A percentile compares a stretch with the other conserved stretches of the same genome.
Conservation (phyloP, 2,888 invertebrate genomes). For the Ochropacha duplaris region DNA sequence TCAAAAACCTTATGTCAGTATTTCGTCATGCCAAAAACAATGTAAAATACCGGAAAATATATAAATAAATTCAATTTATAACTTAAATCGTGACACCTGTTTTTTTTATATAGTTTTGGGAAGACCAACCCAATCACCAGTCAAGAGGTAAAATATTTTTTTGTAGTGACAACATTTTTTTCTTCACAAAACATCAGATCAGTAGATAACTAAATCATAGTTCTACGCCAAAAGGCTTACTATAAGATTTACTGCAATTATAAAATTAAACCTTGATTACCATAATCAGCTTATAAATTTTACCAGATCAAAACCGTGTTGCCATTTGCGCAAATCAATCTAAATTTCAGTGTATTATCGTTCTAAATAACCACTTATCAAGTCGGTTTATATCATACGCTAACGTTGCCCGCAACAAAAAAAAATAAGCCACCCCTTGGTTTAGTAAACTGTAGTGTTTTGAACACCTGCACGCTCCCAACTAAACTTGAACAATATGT, state of each 20-base stretch:
- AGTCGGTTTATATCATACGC: slow-evolving; percentile 71
- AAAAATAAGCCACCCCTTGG: slow-evolving; percentile 61
- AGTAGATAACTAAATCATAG: no score
- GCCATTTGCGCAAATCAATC: slow-evolving; percentile 50
- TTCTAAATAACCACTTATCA: slow-evolving; percentile 74
- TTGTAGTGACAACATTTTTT: neutral
- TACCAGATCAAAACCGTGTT: slow-evolving; percentile 25
- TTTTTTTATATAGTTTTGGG: no score
- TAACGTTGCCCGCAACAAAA: slow-evolving; percentile 63
- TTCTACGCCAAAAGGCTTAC: no score
- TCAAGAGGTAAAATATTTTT: no score
- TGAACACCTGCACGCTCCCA: slow-evolving; percentile 77
- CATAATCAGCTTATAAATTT: slow-evolving; percentile 37
- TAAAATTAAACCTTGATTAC: no score
- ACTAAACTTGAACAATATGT: slow-evolving; percentile 64
- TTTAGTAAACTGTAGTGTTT: slow-evolving; percentile 35
- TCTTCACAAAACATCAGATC: no score
- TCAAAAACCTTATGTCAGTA: slow-evolving; percentile 61
- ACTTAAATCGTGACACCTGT: no score
- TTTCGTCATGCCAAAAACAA: slow-evolving; percentile 13
- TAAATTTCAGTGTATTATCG: slow-evolving; percentile 51
- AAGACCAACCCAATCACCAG: no score
- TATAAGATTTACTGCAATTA: neutral
- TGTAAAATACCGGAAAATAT: slow-evolving; percentile 7
- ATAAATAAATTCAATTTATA: no score